phyloP scores from a whole-genome alignment of 2,797 vertebrate species.

The Coendou prehensilis region DNA sequence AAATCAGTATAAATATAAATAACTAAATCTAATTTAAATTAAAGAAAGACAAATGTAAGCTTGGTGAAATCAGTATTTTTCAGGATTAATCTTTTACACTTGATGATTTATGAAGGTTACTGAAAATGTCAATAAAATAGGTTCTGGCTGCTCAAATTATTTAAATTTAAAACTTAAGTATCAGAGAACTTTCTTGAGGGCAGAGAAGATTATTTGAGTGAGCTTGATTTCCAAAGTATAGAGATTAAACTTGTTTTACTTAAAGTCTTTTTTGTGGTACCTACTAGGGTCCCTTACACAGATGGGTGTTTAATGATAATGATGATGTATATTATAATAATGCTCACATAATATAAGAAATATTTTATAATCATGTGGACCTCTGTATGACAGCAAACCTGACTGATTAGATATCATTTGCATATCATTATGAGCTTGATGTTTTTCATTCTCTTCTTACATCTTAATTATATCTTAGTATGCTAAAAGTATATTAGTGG shows the following conservation, averaged over 20 bases:
- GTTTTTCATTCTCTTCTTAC: conserved; percentile 68
- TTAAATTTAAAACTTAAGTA: conserved; percentile 52
- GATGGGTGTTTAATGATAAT: conserved; percentile 63
- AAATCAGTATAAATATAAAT: conserved; percentile 54
- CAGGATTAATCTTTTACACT: background rate
- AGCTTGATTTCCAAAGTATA: conserved; percentile 56
- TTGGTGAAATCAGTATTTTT: background rate
- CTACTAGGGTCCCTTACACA: background rate
- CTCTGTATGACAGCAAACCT: conserved; percentile 76
- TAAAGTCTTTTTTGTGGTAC: conserved; percentile 45
- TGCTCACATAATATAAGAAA: conserved; percentile 62
- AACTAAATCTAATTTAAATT: conserved; percentile 38
- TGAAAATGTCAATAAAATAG: conserved; percentile 24
- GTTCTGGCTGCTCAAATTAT: conserved; percentile 1
- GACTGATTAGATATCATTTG: conserved; percentile 78
- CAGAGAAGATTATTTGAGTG: conserved; percentile 43
- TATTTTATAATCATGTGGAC: conserved; percentile 73
- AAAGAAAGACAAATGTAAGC: conserved; percentile 16
- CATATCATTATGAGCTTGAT: conserved; percentile 65
- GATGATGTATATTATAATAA: conserved; percentile 48
- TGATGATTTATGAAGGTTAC: conserved; percentile 17
- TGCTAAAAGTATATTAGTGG: conserved; percentile 61
- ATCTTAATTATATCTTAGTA: conserved; percentile 69
- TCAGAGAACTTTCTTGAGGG: background rate
- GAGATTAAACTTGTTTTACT: conserved; percentile 65